Evolutionary conservation across 2,113 vertebrate genomes (phyloP), one percentile per base, ranked within the genome.

Genomic region (Bubalus kerabau): DNA sequence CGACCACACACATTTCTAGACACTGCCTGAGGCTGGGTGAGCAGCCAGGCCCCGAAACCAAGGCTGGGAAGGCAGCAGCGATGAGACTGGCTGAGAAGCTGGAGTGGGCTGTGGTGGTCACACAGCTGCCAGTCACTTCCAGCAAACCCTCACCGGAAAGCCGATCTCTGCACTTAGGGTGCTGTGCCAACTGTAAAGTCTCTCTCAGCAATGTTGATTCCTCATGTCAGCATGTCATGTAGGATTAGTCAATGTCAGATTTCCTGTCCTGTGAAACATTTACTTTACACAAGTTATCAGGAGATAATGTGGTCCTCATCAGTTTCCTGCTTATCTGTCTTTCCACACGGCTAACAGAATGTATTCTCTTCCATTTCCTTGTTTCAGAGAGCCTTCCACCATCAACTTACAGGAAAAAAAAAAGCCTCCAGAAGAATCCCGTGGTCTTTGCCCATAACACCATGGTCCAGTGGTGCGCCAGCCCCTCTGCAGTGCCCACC

Each of bases 251-350:
- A 81, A 92, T 46, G 87, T 87, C 62, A 64, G 94, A 64, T 81
- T 95, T 94, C 94, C 94, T 94, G 90, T 92, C 48, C 96, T 60
- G 46, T 74, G 88, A 96, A 92, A 96, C 43, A 71, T 36, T 91
- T 85, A 71, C 36, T 93, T 85, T 28, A 96, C 60, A 83, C 23
- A 60, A 83, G 86, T 62, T 94, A 90, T 91, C 54, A 67, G 28
- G 28, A 94, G 95, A 88, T 74, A 92, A n/a, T 2, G 32, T 60
- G 28, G 32, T 46, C 67, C 94, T 92, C 17, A 48, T 59, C 50
- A 64, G 50, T 7, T 76, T 54, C 87, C 48, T 87, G 90, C 32
- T 98, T 87, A 90, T 71, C 85, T 76, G 67, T 86, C 56, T 83
- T 83, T 50, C 43, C 62, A 60, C 36, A 46, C 50, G 40, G 50